Evolutionary conservation across 2,113 vertebrate genomes (phyloP), one percentile per base, ranked within the genome.

Genomic region (Oncorhynchus clarkii): DNA sequence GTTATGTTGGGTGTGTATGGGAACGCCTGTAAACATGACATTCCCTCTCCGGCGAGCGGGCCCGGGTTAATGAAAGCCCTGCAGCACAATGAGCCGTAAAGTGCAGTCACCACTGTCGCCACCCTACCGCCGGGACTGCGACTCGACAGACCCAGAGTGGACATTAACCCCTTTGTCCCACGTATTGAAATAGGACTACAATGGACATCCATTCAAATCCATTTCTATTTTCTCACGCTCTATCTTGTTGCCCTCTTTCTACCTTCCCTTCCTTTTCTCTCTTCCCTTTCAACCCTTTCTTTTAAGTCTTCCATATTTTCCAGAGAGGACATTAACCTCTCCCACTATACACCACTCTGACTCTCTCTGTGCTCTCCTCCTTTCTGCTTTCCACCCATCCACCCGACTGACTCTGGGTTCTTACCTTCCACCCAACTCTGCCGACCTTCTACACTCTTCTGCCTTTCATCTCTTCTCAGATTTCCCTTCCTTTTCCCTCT

Each of bases 1-100:
- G 87, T 92, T 91, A 92, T 80, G 83, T 89, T 89, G 92, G 90
- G 91, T 90, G 90, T 92, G 90, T 93, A 79, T 89, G 87, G 89
- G 91, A 91, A 90, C 85, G 75, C 85, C 82, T 81, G 86, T 87
- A 89, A 91, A 90, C 87, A 89, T 89, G 86, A 89, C 85, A 89
- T 91, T 91, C 90, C 77, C 82, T 67, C 79, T 87, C 84, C 79
- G 87, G 82, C 86, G 82, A 92, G 86, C 73, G 39, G 39, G 82
- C 86, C 84, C 65, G 59, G 13, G 73, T 80, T 92, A 93, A 94
- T 94, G 81, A 92, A 88, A 93, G 86, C 87, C 89, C 88, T 93
- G 82, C 79, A 80, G 75, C 86, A 87, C 89, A 89, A 89, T 90
- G 85, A 88, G 80, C 86, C 87, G 85, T 89, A 88, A 88, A 90